Evolutionary conservation across 2,888 invertebrate species (phyloP), one percentile per base, ranked within the genome.

Genomic region (Linnaemya tessellans): DNA sequence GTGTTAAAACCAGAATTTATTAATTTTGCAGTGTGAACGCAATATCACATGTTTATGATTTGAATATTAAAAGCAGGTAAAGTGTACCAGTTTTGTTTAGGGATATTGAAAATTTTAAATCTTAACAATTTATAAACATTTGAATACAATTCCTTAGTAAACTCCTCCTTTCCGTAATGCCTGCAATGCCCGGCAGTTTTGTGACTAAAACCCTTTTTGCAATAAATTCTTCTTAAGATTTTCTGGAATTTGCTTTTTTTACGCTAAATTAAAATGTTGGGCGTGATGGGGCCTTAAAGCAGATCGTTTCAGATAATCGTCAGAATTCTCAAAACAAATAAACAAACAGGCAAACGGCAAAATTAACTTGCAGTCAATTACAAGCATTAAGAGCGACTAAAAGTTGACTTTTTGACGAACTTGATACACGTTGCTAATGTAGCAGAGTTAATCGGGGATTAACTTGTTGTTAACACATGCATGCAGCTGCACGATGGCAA

Each of bases 321-420:
- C 87, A 75, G 64, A 82, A 89, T 90, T 90, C 90, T 90, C 89
- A 90, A 91, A 90, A 91, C 90, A 90, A 90, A 91, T 88, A 90
- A 90, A 89, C 81, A 88, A 89, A 90, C 88, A 80, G 5, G 15
- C 25, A 5, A 62, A 41, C 54, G 30, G 43, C 18, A 38, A 84
- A 74, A 84, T 84, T 77, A 80, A 71, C 80, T 84, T 84, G 88
- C 90, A 90, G 90, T 87, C 90, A 90, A 90, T 89, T 89, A 62
- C 9, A 87, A 88, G 65, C 62, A 38, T 82, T 65, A 65, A 60
- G 38, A 70, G 74, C n/a, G 58, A 4, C 41, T 25, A 56, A 70
- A 20, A 64, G 41, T 78, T 84, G 80, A 85, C 81, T 82, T 82
- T 79, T 85, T 51, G 58, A 67, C 46, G 62, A 60, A 43, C 15